Base-by-base conservation (phyloP, 92 coral and sea anemone genomes). In the Umimayanthus kanabou region DNA sequence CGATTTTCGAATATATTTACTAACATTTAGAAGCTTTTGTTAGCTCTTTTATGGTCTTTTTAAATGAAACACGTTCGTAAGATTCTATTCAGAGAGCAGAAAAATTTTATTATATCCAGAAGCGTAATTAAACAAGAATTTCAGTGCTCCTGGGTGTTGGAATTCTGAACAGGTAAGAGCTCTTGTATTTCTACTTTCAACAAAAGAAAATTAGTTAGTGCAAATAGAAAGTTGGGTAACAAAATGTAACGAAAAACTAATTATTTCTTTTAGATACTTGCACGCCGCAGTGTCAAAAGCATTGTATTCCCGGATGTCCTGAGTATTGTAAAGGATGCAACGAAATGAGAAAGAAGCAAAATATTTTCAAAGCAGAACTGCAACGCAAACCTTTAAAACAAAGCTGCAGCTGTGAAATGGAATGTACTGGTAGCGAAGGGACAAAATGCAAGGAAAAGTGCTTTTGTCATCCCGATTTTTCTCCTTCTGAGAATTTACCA, bases 361-460 rank as follows among this genome's bases (percentile, higher is more conserved):
- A 69, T 26, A 83, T 83, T 47, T 83, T 45, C 33, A 70, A 71
- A 69, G 78, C 45, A 69, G 9, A 4, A 42, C 2, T 43, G 29
- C 42, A 16, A 18, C 61, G 55, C 28, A 83, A 29, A 47, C 37
- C 22, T 4, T 69, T 55, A 13, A 87, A 91, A 50, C 92, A 93
- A 73, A 93, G 94, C 49, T 95, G 98, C 76, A 87, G 91, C 57
- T 95, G 98, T 42, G 80, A 87, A 20, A 72, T 95, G 96, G 94
- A 93, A 71, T 95, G 98, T 42, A 83, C 45, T 77, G 92, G 91
- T 23, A 66, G 26, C 73, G 88, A 89, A 9, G 78, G 39, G 23
- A 57, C 72, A 50, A 81, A 61, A 9, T 95, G 98, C 73, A 90
- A 90, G 23, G 98, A 95, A 74, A 86, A 91, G 50, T 95, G 98